Evolutionary conservation across 2,888 invertebrate genomes (phyloP).

Genomic region (Crepidodera aurea): DNA sequence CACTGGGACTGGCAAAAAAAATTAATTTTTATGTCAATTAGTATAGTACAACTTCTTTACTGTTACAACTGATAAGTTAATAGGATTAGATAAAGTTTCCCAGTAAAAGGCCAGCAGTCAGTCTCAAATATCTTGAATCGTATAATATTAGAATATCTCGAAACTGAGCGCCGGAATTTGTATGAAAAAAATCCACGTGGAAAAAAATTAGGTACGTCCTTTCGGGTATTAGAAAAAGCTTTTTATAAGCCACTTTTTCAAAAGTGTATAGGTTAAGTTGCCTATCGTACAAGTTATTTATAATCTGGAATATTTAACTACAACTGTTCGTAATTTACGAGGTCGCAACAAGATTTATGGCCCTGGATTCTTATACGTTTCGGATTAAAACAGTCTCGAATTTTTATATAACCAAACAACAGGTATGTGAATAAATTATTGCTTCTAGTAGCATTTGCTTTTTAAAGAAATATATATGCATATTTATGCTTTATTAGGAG

Average conservation of each 20-base stretch:
- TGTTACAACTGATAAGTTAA: too few species aligned
- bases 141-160: too few species aligned
- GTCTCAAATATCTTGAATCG: too few species aligned
- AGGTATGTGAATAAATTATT: constrained; percentile 59
- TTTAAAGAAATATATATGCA: constrained; percentile 51
- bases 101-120: too few species aligned
- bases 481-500: constrained; percentile 54
- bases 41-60: too few species aligned
- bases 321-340: constrained; percentile 64
- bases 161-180: too few species aligned
- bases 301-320: constrained; percentile 64
- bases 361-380: constrained; percentile 62
- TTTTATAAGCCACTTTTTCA: constrained; percentile 54
- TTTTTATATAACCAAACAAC: constrained; percentile 60
- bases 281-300: constrained; percentile 62
- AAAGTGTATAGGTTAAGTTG: constrained; percentile 50
- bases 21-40: too few species aligned
- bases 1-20: too few species aligned
- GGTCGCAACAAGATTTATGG: constrained; percentile 63
- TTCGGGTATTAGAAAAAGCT: constrained; percentile 62
- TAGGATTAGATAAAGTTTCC: too few species aligned
- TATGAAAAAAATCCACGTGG: neutral
- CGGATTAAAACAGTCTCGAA: constrained; percentile 61
- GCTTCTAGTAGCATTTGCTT: constrained; percentile 53
- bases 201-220: neutral